Evolutionary conservation across 2,888 invertebrate species (phyloP).

Genomic region (Rhamnusium bicolor): DNA sequence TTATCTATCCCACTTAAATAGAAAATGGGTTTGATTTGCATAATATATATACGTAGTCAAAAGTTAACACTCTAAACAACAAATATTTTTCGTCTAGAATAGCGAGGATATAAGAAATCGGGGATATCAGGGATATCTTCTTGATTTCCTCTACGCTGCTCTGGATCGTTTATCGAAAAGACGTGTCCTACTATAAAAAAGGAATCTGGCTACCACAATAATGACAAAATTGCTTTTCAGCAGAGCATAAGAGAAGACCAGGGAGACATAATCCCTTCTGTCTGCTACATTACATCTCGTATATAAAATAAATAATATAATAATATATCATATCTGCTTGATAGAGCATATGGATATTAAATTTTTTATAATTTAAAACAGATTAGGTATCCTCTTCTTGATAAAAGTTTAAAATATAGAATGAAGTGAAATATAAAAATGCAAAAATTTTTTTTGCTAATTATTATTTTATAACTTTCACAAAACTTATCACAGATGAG

Average conservation of each 20-base stretch:
- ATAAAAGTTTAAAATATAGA: no score
- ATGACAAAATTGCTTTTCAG: constrained; percentile 1
- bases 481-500: no score
- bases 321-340: neutral
- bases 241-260: neutral
- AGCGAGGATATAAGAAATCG: neutral
- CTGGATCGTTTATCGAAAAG: constrained; percentile 1
- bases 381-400: no score
- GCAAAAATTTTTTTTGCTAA: no score
- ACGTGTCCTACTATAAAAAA: neutral
- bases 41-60: no score
- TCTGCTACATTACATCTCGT: neutral
- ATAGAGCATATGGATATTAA: no score
- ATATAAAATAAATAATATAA: neutral
- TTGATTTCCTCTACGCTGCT: neutral
- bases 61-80: no score
- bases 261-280: neutral
- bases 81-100: neutral
- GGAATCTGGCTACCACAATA: neutral
- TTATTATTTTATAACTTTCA: no score
- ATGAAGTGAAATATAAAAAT: no score
- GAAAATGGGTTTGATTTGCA: no score
- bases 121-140: neutral
- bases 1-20: no score
- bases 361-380: no score